Base-by-base conservation (phyloP, 2,888 invertebrate species). In the Xylota segnis region DNA sequence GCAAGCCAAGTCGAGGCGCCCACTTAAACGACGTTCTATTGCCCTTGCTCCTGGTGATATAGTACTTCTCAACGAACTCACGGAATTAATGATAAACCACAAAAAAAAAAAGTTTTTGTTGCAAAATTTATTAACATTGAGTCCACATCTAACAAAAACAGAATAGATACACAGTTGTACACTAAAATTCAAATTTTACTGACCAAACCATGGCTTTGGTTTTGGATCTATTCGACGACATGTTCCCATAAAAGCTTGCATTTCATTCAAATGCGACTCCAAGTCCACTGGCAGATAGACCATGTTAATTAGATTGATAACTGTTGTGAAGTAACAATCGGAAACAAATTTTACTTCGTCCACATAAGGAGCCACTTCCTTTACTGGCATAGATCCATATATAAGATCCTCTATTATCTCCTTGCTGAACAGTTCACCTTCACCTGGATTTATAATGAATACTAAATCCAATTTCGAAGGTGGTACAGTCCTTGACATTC, bases 241-340 rank as follows among this genome's bases (percentile, higher is more conserved):
- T 18, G 29, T 23, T 0, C 45, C 71, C 54, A 61, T 37, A 10
- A 52, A 68, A 29, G 34, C 37, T 37, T 82, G 63, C 40, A 71
- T 9, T 16, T 16, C 12, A 18, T 40, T 29, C 1, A 27, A 14
- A 0, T 43, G 32, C 43, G 52, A 4, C 5, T 37, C 56, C 52
- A 59, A 59, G 14, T 71, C 50, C 45, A 77, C 6, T 7, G 83
- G 83, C 40, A 77, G 37, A 23, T 37, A 68, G 9, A 47, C 1
- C 83, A 83, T 83, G 18, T 77, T 83, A 27, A 83, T 43, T 14
- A 83, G 32, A 66, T 83, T 78, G 32, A 61, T 61, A 32, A 78
- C 54, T n/a, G 83, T 78, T 4, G 45, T 16, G 37, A 83, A 83
- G 52, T 83, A 83, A 23, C 66, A 83, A 18, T 83, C 77, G 14